Conservation (phyloP, 2,888 invertebrate genomes). For the Pediacus dermestoides region DNA sequence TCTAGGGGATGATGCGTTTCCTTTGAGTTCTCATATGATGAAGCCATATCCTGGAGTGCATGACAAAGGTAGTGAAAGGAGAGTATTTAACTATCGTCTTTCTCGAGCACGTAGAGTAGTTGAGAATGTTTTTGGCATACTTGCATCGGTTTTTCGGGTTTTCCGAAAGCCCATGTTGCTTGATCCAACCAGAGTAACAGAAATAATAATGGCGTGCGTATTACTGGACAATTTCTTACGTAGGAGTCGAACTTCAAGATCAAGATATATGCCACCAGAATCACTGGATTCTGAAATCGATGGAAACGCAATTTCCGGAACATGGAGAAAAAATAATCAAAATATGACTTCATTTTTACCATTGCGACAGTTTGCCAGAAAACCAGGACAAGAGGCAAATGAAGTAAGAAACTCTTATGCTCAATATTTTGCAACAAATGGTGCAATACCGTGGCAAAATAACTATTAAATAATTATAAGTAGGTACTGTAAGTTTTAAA, state of each 20-base stretch:
- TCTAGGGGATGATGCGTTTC: slow-evolving; percentile 32
- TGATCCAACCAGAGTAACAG: slow-evolving; percentile 8
- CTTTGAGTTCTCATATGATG: slow-evolving; percentile 20
- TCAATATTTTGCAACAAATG: slow-evolving; percentile 15
- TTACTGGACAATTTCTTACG: slow-evolving; percentile 10
- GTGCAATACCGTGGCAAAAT: slow-evolving; percentile 19
- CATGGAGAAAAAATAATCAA: slow-evolving; percentile 1
- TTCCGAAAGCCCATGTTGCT: slow-evolving; percentile 9
- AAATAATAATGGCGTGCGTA: slow-evolving; percentile 8
- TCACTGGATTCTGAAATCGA: neutral
- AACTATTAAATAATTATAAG: slow-evolving; percentile 10
- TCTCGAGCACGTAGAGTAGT: slow-evolving; percentile 10
- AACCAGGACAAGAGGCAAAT: slow-evolving; percentile 5
- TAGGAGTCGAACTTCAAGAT: neutral
- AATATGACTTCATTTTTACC: slow-evolving; percentile 12
- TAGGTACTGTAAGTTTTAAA: slow-evolving; percentile 9
- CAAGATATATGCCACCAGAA: neutral
- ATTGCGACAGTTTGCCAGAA: slow-evolving; percentile 9
- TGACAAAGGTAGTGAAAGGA: slow-evolving; percentile 2
- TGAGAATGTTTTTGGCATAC: slow-evolving; percentile 13
- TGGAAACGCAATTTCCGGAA: neutral
- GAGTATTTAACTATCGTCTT: slow-evolving; percentile 14
- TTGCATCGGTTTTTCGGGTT: slow-evolving; percentile 9
- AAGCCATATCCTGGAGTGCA: slow-evolving; percentile 26
- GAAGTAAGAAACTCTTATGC: slow-evolving; percentile 9